phyloP scores from a whole-genome alignment of 2,113 vertebrate genomes.

The Dendrocopos noguchii region DNA sequence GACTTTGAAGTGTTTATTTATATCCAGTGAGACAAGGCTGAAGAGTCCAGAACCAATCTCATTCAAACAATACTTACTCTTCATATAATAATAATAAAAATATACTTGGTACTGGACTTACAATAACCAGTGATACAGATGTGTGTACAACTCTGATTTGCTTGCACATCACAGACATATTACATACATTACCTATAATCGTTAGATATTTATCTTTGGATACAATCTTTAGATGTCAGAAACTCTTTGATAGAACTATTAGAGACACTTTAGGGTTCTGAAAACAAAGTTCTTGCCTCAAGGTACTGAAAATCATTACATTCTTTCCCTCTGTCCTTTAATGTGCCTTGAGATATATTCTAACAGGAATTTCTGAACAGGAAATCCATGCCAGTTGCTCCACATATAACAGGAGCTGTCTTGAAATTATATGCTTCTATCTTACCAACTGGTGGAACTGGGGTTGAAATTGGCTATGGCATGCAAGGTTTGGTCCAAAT shows the following conservation, averaged over 20 bases:
- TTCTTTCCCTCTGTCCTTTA: background rate
- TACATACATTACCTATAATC: background rate
- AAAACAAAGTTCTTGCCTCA: background rate
- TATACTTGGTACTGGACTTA: background rate
- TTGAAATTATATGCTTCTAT: background rate
- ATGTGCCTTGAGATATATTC: background rate
- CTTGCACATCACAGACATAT: rapidly evolving
- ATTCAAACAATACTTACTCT: background rate
- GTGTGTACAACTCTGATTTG: background rate
- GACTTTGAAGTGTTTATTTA: background rate
- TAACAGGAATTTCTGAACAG: background rate
- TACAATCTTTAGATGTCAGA: background rate
- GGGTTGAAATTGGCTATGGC: background rate
- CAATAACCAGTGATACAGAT: background rate
- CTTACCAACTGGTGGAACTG: background rate
- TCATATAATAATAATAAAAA: background rate
- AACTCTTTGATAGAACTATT: background rate
- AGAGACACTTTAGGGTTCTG: background rate
- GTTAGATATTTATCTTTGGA: background rate
- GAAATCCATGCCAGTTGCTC: background rate
- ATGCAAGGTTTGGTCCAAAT: background rate
- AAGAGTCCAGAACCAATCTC: background rate
- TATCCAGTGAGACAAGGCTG: background rate
- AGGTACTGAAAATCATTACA: background rate
- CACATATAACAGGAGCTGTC: background rate